Percentiles rank a stretch among this genome's conserved stretches.
phyloP scores from a whole-genome alignment of 2,797 vertebrate genomes.

The Sebastiscus albofasciatus region DNA sequence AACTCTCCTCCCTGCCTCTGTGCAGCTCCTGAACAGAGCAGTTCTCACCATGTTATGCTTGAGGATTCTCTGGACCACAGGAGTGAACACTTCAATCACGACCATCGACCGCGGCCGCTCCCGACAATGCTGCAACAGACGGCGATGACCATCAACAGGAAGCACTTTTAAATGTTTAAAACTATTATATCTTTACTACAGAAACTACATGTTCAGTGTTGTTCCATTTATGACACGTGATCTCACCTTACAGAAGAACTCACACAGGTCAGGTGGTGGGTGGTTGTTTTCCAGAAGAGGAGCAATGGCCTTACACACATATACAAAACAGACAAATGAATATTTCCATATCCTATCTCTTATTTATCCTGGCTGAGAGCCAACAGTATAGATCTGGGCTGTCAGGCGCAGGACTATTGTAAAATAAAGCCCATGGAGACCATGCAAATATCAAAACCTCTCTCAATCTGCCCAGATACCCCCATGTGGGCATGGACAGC shows the following conservation, averaged over 20 bases:
- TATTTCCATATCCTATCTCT: constrained; percentile 38
- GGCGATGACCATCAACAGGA: background rate
- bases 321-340: constrained; percentile 42
- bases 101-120: constrained; percentile 98
- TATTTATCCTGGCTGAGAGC: constrained; percentile 26
- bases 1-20: too few species aligned
- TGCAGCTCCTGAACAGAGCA: background rate
- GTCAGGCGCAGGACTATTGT: constrained; percentile 8
- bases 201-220: background rate
- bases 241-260: constrained; percentile 99
- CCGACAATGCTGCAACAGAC: constrained; percentile 91
- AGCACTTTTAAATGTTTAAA: background rate
- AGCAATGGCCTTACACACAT: constrained; percentile 90
- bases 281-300: constrained; percentile 99
- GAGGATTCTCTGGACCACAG: constrained; percentile 98
- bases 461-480: background rate
- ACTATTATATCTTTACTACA: too few species aligned
- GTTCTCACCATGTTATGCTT: constrained; percentile 98
- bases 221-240: background rate
- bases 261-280: constrained; percentile 97
- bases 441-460: constrained; percentile 19
- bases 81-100: constrained; percentile 98
- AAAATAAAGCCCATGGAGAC: constrained; percentile 9
- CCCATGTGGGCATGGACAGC: background rate
- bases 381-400: constrained; percentile 4